These are phyloP conservation scores for Epinotia brunnichana DNA, from an alignment of 2,888 invertebrate genomes.

Conservation along the genomic window DNA sequence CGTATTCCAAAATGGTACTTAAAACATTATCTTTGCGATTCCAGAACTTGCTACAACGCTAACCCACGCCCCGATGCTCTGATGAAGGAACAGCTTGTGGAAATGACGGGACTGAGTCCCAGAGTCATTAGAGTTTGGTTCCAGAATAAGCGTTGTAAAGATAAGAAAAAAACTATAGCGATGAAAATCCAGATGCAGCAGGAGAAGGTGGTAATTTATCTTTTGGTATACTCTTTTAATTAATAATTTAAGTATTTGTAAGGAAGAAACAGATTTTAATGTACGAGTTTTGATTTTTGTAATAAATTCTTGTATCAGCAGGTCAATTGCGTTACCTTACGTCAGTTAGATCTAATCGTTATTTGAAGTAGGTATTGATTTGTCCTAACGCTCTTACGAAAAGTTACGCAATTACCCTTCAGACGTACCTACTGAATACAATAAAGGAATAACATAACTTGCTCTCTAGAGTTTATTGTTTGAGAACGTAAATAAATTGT, in stretches of 20 bases:
- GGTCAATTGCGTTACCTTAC: no score
- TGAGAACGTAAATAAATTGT: no score
- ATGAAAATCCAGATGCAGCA: slow-evolving; percentile 99
- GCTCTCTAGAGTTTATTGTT: no score
- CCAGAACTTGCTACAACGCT: slow-evolving; percentile 96
- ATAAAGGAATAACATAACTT: background rate
- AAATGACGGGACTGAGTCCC: slow-evolving; percentile 99
- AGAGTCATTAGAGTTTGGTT: slow-evolving; percentile 99
- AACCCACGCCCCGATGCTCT: slow-evolving; percentile 99
- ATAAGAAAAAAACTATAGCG: slow-evolving; percentile 98
- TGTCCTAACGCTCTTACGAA: no score
- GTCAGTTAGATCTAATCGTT: no score
- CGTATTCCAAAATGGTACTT: background rate
- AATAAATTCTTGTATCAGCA: background rate
- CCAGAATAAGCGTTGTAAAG: slow-evolving; percentile 99
- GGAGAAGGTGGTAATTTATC: slow-evolving; percentile 90
- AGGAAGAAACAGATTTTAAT: background rate
- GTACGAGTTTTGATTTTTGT: background rate
- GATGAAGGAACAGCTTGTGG: slow-evolving; percentile 99
- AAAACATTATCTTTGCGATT: slow-evolving; percentile 44
- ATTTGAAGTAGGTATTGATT: no score
- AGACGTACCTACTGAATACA: background rate
- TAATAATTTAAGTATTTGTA: slow-evolving; percentile 20
- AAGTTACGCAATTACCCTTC: no score
- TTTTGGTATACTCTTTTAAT: slow-evolving; percentile 45